phyloP scores from a whole-genome alignment of 92 coral and sea anemone species.

The Virgularia gustaviana region DNA sequence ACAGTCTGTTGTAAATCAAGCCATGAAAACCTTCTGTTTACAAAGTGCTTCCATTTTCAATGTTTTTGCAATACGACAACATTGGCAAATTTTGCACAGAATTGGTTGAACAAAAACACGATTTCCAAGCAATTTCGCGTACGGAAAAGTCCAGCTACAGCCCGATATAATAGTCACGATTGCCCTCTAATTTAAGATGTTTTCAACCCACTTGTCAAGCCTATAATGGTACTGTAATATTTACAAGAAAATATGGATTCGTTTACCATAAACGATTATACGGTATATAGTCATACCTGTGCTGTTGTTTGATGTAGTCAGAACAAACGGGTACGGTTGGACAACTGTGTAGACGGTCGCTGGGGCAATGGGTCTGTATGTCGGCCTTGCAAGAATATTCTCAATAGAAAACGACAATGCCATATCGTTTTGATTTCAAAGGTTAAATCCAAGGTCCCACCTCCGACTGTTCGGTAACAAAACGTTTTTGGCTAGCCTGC shows the following conservation, averaged over 20 bases:
- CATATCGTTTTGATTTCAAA: conserved; percentile 6
- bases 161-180: too few species aligned
- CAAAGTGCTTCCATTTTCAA: too few species aligned
- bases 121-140: too few species aligned
- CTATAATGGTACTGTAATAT: neutral
- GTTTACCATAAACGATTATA: neutral
- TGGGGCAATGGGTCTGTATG: conserved; percentile 9
- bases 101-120: too few species aligned
- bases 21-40: too few species aligned
- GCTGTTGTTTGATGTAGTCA: neutral
- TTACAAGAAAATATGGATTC: neutral
- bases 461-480: neutral
- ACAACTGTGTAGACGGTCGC: neutral
- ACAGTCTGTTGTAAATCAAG: too few species aligned
- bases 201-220: too few species aligned
- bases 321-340: conserved; percentile 3
- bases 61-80: too few species aligned
- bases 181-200: too few species aligned
- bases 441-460: neutral
- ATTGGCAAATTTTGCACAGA: too few species aligned
- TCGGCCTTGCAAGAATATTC: conserved; percentile 28
- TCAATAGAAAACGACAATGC: conserved; percentile 24
- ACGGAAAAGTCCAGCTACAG: too few species aligned
- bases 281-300: neutral
- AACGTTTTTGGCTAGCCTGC: neutral